Base-by-base conservation (phyloP, 2,113 vertebrate species). In the Python bivittatus region DNA sequence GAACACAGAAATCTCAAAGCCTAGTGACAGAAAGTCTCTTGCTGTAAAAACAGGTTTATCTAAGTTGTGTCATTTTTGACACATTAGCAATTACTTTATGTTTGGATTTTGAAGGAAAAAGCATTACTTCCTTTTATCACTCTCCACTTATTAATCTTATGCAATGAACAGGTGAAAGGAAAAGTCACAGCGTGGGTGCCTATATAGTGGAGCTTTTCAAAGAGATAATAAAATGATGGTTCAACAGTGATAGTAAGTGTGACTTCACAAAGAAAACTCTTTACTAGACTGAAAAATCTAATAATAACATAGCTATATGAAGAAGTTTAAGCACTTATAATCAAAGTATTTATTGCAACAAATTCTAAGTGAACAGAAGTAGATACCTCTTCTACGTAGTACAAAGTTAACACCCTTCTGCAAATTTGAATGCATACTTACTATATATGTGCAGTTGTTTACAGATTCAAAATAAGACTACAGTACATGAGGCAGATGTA, bases 21-120 rank as follows among this genome's bases (percentile, higher is more conserved):
- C 29, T 42, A 10, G 68, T 64, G 83, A 64, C 27, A 91, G 93
- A 88, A 0, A 42, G 11, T 27, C 84, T 58, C n/a, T 44, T 29
- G 85, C n/a, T 87, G 86, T 56, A 23, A 91, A 93, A 92, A 83
- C 58, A 79, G 84, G 86, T 90, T 0, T 54, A 64, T 93, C 83
- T 44, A 29, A 57, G 72, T 44, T 72, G 93, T 48, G 23, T 42
- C 93, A 96, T 68, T 93, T 84, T 92, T 38, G 13, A 12, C 85
- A 88, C 3, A 0, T 92, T 94, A 92, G 84, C 91, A 91, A 79
- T 79, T 91, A 68, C 25, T 61, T 57, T 68, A 38, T 54, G 17
- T 93, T 93, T 86, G 88, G 54, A 38, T 68, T 91, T 52, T 48
- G 52, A 60, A 95, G 64, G 22, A 22, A 60, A 93, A 38, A 93